Evolutionary conservation across 1,140 invertebrate species (phyloP), one percentile per base, ranked within the genome.

Genomic region (Drosophila watanabei): DNA sequence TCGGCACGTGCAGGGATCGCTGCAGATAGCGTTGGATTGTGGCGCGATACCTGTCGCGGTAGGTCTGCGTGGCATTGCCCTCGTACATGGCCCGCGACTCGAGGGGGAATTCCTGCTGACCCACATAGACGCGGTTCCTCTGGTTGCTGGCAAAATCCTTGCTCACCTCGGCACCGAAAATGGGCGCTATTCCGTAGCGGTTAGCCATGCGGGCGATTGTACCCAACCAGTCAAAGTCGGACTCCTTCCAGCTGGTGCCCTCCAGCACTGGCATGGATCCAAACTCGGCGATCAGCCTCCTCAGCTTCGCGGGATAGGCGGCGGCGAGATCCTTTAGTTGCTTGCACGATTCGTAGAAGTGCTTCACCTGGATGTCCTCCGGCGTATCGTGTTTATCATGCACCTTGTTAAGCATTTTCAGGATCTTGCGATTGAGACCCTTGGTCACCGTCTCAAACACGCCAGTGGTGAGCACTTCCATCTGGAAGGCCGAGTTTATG

Each of bases 51-150:
- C 5, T 41, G 0, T 52, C 20, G 2, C 91, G 72, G 56, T 91
- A 91, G 11, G 48, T 16, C 14, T n/a, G 52, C 0, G 75, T 92
- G 0, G 14, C n/a, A 1, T 85, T 45, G 9, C 79, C 72, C 14
- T 85, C 18, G 58, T 92, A 92, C 81, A 92, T 91, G 41, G 45
- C n/a, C 2, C 83, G 75, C 5, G 72, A 52, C 30, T 79, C 72
- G 6, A 90, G 70, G 0, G 51, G n/a, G 10, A 89, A 79, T 0
- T 78, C 61, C 24, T 86, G 76, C 39, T 58, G 59, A 8, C 71
- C 69, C 57, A 92, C n/a, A 20, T 92, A 92, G 6, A 71, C 54
- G 8, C 72, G 41, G 41, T 92, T 91, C 0, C 60, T 20, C 2
- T 56, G 45, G 24, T 87, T 92, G 48, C 86, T 64, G 14, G 59